Base-by-base conservation (phyloP, 2,113 vertebrate genomes). In the Cephalopholis sonnerati region DNA sequence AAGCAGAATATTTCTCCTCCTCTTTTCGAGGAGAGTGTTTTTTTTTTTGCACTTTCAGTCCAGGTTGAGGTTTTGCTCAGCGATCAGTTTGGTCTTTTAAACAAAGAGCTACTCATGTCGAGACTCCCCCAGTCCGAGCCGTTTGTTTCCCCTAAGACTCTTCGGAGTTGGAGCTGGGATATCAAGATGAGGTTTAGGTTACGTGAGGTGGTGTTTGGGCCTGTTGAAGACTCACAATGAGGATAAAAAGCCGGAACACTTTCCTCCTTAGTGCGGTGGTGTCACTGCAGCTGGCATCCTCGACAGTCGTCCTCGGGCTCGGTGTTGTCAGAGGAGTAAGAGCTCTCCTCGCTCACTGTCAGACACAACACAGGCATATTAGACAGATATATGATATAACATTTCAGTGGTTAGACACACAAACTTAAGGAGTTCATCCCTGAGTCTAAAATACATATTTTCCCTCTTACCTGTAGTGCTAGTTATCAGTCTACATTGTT, bases 301-400 rank as follows among this genome's bases (percentile, higher is more conserved):
- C 92, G 79, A 50, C 94, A 95, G 91, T 95, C 94, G 5, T 95
- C 93, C 86, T 95, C 94, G 0, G 94, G 94, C 78, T 93, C 93
- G 0, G 93, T 95, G 91, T 93, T 94, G 83, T 95, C 92, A 1
- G 94, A 95, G 0, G 94, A 95, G 77, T 92, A 93, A 0, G 94
- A 94, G 83, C 94, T 95, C 82, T 95, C 94, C 84, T 94, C 93
- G 24, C 91, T 93, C 93, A 95, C 94, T 95, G 92, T 79, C 46
- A 71, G 85, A 86, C 2, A 22, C 54, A 90, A 88, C 63, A 90
- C 50, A 81, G 27, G 1, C 29, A 62, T 1, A 55, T 88, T 68
- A 92, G 57, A 29, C 51, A 53, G 7, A 16, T 27, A 9, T 12
- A 16, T 1, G 16, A 36, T 15, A n/a, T 11, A 3, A 57, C 6